Evolutionary conservation across 2,888 invertebrate species (phyloP).

Genomic region (Cosmia pyralina): DNA sequence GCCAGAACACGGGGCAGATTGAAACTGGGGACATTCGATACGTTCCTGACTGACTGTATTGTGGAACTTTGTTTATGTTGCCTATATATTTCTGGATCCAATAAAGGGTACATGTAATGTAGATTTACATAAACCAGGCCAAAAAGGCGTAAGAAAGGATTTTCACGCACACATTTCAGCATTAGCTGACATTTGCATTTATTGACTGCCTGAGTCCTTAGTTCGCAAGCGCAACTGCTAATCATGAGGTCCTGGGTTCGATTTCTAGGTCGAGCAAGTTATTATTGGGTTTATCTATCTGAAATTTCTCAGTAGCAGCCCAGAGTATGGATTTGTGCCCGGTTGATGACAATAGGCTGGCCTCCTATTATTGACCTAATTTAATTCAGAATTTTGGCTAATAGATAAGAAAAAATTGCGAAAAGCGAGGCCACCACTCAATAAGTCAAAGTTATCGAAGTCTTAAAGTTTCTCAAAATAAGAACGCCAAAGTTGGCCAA

Average conservation of each 20-base stretch:
- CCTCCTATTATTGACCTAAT: neutral
- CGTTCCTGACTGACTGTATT: constrained; percentile 18
- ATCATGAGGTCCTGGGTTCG: neutral
- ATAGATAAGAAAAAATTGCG: too few relatives aligned
- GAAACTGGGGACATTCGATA: constrained; percentile 47
- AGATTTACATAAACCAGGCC: neutral
- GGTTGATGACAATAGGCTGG: neutral
- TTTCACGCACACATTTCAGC: too few relatives aligned
- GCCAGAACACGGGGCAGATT: constrained; percentile 56
- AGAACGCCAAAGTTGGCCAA: too few relatives aligned
- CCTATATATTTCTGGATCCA: constrained; percentile 24
- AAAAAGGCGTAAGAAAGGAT: too few relatives aligned
- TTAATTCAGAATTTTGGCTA: too few relatives aligned
- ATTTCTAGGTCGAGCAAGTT: neutral
- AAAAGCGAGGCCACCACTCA: too few relatives aligned
- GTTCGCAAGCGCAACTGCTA: too few relatives aligned
- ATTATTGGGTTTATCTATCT: neutral
- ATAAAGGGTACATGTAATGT: neutral
- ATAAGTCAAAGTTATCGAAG: too few relatives aligned
- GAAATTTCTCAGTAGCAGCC: neutral
- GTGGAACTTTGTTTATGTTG: constrained; percentile 25
- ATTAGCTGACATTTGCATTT: too few relatives aligned
- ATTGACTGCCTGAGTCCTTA: too few relatives aligned
- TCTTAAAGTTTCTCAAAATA: too few relatives aligned
- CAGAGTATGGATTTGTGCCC: neutral